phyloP scores from a whole-genome alignment of 2,888 invertebrate genomes.

The Esperia sulphurella region DNA sequence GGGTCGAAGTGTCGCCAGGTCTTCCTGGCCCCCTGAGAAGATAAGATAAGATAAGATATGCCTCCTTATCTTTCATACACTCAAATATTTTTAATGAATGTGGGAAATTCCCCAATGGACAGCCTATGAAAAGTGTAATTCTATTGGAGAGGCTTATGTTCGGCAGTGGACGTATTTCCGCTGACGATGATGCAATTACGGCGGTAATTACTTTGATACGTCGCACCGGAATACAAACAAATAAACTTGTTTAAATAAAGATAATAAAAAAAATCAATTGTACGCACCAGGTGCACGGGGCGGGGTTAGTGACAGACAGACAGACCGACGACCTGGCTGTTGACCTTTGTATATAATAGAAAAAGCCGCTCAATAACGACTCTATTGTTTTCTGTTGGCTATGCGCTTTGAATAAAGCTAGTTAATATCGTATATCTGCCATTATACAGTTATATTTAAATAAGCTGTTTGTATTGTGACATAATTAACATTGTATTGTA shows the following conservation, averaged over 20 bases:
- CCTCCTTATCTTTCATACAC: too few species aligned
- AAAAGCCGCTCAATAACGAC: conserved; percentile 11
- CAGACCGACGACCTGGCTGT: conserved; percentile 10
- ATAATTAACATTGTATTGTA: not conserved
- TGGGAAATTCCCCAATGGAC: too few species aligned
- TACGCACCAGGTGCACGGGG: not conserved
- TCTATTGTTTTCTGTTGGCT: conserved; percentile 21
- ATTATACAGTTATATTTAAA: not conserved
- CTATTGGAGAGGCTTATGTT: too few species aligned
- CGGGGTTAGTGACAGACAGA: conserved; percentile 8
- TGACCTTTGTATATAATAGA: conserved; percentile 9
- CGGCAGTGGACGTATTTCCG: too few species aligned
- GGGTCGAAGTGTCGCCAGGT: too few species aligned
- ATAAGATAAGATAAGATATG: too few species aligned
- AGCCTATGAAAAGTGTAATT: too few species aligned
- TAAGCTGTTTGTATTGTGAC: not conserved
- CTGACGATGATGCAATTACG: too few species aligned
- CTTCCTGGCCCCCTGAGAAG: too few species aligned
- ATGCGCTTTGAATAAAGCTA: conserved; percentile 17
- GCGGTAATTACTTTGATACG: too few species aligned
- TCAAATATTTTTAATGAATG: too few species aligned
- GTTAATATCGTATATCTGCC: not conserved
- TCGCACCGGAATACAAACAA: not conserved
- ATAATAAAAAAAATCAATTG: not conserved
- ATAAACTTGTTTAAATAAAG: not conserved